Evolutionary conservation across 2,797 vertebrate genomes (phyloP).

Genomic region (Cynodonichthys magdalenae): DNA sequence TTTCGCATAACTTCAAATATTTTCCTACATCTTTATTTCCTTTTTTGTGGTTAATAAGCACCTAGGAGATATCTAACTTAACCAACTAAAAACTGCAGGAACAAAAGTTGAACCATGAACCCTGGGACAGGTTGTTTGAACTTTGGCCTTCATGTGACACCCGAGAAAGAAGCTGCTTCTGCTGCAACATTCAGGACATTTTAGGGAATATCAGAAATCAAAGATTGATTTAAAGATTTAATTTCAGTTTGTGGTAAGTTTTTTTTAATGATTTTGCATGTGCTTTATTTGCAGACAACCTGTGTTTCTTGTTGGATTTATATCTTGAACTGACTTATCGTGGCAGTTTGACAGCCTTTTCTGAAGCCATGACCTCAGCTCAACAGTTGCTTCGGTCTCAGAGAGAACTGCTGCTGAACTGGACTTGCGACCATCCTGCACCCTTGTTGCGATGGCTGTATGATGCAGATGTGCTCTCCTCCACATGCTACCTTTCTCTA

Average conservation of each 20-base stretch:
- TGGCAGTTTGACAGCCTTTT: not conserved
- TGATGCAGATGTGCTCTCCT: conserved; percentile 61
- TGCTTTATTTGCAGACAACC: not conserved
- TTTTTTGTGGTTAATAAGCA: too few relatives aligned
- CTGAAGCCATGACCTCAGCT: conserved; percentile 50
- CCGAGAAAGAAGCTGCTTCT: conserved; percentile 11
- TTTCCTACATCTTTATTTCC: too few relatives aligned
- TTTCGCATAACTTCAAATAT: too few relatives aligned
- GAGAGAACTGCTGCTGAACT: conserved; percentile 60
- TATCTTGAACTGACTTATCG: not conserved
- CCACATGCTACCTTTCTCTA: conserved; percentile 61
- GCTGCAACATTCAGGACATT: not conserved
- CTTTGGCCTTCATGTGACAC: conserved; percentile 15
- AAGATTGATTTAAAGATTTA: not conserved
- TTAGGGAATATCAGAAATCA: not conserved
- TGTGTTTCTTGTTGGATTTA: not conserved
- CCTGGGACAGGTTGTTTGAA: conserved; percentile 15
- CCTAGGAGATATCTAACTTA: not conserved
- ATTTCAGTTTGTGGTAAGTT: not conserved
- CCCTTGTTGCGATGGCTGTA: conserved; percentile 71
- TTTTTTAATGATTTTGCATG: not conserved
- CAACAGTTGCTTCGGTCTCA: conserved; percentile 61
- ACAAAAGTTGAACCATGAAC: conserved; percentile 60
- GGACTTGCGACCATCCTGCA: conserved; percentile 66
- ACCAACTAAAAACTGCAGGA: not conserved